phyloP scores from a whole-genome alignment of 2,113 vertebrate genomes.

The Anser brachyrhynchus region DNA sequence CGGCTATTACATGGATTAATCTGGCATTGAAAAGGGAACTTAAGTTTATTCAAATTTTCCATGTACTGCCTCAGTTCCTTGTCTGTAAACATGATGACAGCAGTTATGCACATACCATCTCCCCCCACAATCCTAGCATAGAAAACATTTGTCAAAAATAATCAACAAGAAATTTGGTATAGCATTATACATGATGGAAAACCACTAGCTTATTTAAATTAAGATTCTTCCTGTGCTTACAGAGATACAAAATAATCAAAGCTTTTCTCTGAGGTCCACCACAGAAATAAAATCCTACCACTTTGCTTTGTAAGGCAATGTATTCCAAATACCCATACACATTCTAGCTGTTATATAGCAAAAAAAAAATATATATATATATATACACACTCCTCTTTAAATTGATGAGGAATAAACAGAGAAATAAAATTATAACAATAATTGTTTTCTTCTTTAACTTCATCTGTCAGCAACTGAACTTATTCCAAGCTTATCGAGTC shows the following conservation, averaged over 20 bases:
- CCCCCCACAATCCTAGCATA: background rate
- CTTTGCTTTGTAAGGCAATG: background rate
- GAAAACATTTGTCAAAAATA: background rate
- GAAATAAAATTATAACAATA: background rate
- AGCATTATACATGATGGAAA: background rate
- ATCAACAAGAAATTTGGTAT: background rate
- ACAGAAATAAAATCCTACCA: background rate
- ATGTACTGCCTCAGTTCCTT: background rate
- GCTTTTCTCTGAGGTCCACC: background rate
- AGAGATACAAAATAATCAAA: background rate
- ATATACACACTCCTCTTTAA: background rate
- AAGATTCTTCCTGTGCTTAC: background rate
- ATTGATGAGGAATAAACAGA: background rate
- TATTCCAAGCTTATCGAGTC: background rate
- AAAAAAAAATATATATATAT: background rate
- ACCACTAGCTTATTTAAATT: background rate
- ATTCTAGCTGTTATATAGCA: background rate
- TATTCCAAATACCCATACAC: background rate
- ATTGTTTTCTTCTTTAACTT: background rate
- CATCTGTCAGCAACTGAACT: background rate
- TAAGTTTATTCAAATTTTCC: background rate
- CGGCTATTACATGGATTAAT: background rate
- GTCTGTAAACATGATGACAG: background rate
- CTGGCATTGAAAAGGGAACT: background rate
- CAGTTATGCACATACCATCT: background rate